Conservation (phyloP, 2,113 vertebrate species). For the Ptilonorhynchus violaceus region DNA sequence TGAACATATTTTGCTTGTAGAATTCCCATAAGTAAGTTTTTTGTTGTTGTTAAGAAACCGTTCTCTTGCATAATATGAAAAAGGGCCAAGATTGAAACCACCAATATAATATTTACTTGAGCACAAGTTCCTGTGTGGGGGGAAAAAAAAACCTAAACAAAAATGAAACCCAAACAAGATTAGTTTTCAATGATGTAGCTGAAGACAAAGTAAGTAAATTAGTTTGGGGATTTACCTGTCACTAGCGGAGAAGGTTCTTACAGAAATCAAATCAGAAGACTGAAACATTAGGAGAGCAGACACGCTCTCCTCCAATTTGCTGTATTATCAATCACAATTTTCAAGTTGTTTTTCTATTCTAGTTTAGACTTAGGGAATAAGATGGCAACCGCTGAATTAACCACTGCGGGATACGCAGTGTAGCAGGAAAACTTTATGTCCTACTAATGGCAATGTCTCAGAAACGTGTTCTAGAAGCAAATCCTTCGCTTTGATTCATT, state of each 20-base stretch:
- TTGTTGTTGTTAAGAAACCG: not conserved
- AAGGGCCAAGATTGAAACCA: not conserved
- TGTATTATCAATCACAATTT: not conserved
- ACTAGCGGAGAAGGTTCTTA: not conserved
- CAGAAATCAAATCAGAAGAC: conserved; percentile 21
- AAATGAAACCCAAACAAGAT: not conserved
- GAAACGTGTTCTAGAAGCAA: not conserved
- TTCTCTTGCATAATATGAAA: not conserved
- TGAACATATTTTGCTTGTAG: not conserved
- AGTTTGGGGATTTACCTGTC: conserved; percentile 14
- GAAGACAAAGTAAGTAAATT: conserved; percentile 22
- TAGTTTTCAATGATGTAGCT: conserved; percentile 13
- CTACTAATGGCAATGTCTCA: not conserved
- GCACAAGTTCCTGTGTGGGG: not conserved
- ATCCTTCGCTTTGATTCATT: not conserved
- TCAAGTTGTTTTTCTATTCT: not conserved
- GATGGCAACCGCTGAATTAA: not conserved
- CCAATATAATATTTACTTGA: not conserved
- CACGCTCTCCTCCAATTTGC: not conserved
- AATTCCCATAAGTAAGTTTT: not conserved
- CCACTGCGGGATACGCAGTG: not conserved
- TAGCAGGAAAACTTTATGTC: not conserved
- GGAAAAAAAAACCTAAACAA: not conserved
- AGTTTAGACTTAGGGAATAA: not conserved
- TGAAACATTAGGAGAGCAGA: not conserved